phyloP scores from a whole-genome alignment of 2,888 invertebrate species.

The Saturnia pavonia region DNA sequence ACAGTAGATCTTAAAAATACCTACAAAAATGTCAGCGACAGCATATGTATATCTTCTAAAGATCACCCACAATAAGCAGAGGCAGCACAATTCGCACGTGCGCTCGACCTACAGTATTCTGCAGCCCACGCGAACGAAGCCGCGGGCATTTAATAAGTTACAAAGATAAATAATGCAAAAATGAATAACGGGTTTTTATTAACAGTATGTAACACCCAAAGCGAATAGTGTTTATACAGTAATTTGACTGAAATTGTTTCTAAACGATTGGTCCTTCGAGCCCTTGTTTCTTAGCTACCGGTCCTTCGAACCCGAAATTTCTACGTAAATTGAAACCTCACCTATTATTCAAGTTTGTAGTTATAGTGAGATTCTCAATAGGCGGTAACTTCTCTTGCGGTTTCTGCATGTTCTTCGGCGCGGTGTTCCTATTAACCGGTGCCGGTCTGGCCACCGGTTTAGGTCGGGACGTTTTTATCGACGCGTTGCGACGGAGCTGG shows the following conservation, averaged over 20 bases:
- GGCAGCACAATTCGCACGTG: too few species aligned
- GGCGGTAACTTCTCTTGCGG: conserved; percentile 50
- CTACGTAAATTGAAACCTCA: conserved; percentile 36
- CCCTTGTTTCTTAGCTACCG: background rate
- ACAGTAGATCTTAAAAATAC: too few species aligned
- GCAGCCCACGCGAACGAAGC: too few species aligned
- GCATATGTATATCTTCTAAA: too few species aligned
- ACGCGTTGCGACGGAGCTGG: conserved; percentile 57
- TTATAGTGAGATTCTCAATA: conserved; percentile 70
- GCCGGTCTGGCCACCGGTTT: conserved; percentile 38
- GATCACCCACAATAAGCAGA: too few species aligned
- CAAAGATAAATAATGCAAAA: too few species aligned
- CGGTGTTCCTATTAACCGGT: conserved; percentile 30
- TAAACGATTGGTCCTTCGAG: background rate
- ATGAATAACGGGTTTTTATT: background rate
- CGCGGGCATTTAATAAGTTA: too few species aligned
- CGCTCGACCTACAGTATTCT: too few species aligned
- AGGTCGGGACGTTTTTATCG: conserved; percentile 51
- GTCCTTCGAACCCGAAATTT: background rate
- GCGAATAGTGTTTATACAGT: background rate
- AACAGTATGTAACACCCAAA: too few species aligned
- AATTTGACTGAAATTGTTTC: background rate
- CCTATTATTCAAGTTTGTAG: conserved; percentile 58
- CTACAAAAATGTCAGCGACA: too few species aligned
- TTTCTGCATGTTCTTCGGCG: conserved; percentile 24